Percentiles rank a stretch among this genome's conserved stretches.
Conservation (phyloP, 1,140 invertebrate species). For the Bombus impatiens region DNA sequence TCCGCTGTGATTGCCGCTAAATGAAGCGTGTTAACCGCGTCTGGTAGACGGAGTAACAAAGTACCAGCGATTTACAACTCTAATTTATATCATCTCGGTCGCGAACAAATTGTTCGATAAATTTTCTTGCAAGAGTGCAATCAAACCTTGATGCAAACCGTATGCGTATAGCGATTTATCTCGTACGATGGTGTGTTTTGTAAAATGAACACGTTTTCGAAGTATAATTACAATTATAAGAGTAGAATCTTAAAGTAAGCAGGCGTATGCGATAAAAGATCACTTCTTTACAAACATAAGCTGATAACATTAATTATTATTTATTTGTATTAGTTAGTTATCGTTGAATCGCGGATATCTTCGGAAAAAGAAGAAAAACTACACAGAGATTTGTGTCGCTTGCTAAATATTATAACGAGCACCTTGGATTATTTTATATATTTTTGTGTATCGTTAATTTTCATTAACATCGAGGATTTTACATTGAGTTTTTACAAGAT, state of each 20-base stretch:
- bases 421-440: neutral
- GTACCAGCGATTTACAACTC: neutral
- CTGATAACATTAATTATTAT: no score
- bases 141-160: neutral
- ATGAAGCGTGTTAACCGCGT: constrained; percentile 45
- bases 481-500: neutral
- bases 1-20: constrained; percentile 60
- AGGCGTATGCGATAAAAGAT: neutral
- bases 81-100: neutral
- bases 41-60: constrained; percentile 7
- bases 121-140: neutral
- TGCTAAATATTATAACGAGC: no score
- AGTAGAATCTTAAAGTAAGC: neutral
- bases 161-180: neutral
- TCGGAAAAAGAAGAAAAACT: neutral
- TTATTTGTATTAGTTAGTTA: no score
- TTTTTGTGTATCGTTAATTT: neutral
- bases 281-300: neutral
- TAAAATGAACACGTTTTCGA: neutral
- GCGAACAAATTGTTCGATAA: constrained; percentile 11
- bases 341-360: no score
- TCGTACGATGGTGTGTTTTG: neutral
- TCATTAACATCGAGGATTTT: neutral
- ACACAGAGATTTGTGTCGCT: neutral
- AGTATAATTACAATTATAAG: neutral